Base-by-base conservation (phyloP, 2,113 vertebrate species). In the Bujurquina vittata region DNA sequence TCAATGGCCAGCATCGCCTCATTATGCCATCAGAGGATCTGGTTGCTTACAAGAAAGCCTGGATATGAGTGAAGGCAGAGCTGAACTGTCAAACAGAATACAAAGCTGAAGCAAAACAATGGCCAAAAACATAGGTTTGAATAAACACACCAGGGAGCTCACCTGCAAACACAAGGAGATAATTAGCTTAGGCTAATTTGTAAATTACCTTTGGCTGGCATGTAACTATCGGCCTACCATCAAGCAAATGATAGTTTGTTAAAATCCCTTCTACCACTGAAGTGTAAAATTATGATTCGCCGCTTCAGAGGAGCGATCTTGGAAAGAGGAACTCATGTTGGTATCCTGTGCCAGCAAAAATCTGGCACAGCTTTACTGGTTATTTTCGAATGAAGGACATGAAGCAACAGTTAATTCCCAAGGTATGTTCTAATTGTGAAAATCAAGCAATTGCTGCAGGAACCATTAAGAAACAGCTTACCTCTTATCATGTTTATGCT, bases 161-260 rank as follows among this genome's bases (percentile, higher is more conserved):
- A 79, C 77, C 79, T 88, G 72, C 69, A 60, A 37, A 77, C 67
- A 88, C 65, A n/a, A 59, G 46, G 52, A 86, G 72, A 88, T 88
- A 91, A 91, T 91, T 92, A 91, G 60, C 79, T 58, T 58, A 58
- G 75, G 75, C 76, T 69, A 85, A 90, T 91, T 91, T 89, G 55
- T 54, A 77, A 93, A 87, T 89, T 87, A 88, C 78, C 83, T 87
- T 87, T 90, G 86, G 83, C 87, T 80, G 83, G 75, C 63, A 61
- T 58, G 20, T 29, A 54, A 33, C 8, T 49, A 40, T 69, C 1
- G 81, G 84, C 90, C 80, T 75, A 84, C 26, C 65, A 90, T 89
- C 90, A 91, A 87, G 78, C 55, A 75, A 73, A 77, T 33, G 10
- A 54, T 61, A 63, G 62, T 85, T 85, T 76, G 74, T 85, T 76